Evolutionary conservation across 2,888 invertebrate species (phyloP).

Genomic region (Fissipunctia ypsillon): DNA sequence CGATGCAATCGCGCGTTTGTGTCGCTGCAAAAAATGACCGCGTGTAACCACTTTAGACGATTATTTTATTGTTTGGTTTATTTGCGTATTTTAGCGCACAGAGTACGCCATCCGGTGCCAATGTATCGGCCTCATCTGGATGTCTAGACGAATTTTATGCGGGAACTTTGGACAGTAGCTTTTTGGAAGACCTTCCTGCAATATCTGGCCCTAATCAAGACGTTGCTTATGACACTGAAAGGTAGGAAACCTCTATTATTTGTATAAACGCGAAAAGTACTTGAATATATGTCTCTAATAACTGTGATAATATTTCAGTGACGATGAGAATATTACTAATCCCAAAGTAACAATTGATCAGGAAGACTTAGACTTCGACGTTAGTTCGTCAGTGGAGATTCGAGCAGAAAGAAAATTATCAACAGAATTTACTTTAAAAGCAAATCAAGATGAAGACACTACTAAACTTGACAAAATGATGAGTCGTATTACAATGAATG

Average conservation of each 20-base stretch:
- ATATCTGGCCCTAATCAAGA: conserved; percentile 75
- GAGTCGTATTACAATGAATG: conserved; percentile 68
- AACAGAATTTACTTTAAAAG: conserved; percentile 53
- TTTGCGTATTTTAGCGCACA: conserved; percentile 69
- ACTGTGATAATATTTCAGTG: conserved; percentile 83
- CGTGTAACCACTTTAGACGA: background rate
- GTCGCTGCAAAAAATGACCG: background rate
- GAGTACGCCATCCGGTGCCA: conserved; percentile 77
- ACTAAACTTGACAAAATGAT: conserved; percentile 70
- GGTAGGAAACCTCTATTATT: conserved; percentile 68
- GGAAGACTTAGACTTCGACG: conserved; percentile 93
- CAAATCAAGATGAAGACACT: conserved; percentile 61
- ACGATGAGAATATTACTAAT: conserved; percentile 92
- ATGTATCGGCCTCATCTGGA: conserved; percentile 91
- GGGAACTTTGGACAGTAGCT: conserved; percentile 94
- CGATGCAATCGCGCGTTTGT: background rate
- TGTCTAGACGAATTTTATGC: conserved; percentile 90
- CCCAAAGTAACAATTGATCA: conserved; percentile 95
- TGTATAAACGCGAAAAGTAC: background rate
- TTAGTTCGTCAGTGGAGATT: conserved; percentile 66
- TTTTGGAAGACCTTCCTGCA: conserved; percentile 92
- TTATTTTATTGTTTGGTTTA: background rate
- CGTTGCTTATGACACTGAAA: conserved; percentile 79
- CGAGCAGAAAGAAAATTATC: conserved; percentile 52
- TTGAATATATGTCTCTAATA: background rate